Conservation (phyloP, 2,797 vertebrate species). For the Galago senegalensis region DNA sequence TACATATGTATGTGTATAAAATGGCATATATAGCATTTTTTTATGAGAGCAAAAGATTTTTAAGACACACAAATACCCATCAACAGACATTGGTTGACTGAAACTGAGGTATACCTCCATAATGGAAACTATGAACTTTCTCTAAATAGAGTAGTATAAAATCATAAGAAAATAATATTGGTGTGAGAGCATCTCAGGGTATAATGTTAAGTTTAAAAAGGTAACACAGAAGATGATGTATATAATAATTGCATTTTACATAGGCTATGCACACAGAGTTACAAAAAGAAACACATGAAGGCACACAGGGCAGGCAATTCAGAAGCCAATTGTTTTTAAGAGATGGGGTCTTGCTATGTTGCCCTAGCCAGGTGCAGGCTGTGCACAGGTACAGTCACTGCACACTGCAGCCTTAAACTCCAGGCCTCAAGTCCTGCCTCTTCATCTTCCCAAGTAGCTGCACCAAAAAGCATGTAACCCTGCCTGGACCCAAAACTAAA, state of each 20-base stretch:
- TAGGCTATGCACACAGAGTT: background rate
- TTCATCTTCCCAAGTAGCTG: background rate
- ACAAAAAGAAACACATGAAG: background rate
- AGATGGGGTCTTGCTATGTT: background rate
- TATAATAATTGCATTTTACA: background rate
- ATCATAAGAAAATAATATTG: background rate
- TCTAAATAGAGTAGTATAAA: background rate
- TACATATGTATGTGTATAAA: background rate
- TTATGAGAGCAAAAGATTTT: background rate
- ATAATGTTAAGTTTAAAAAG: background rate
- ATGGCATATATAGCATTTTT: background rate
- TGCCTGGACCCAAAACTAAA: background rate
- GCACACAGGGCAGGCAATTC: background rate
- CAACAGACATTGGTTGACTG: background rate
- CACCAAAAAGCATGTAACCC: background rate
- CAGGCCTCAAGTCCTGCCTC: background rate
- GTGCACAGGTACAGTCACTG: background rate
- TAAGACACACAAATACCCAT: background rate
- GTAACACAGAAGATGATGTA: background rate
- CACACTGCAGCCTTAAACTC: background rate
- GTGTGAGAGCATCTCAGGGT: background rate
- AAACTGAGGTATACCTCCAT: background rate
- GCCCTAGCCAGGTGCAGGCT: background rate
- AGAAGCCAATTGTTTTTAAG: background rate
- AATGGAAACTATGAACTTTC: constrained; percentile 1